Base-by-base conservation (phyloP, 2,888 invertebrate species). In the Digitonthophagus gazella region DNA sequence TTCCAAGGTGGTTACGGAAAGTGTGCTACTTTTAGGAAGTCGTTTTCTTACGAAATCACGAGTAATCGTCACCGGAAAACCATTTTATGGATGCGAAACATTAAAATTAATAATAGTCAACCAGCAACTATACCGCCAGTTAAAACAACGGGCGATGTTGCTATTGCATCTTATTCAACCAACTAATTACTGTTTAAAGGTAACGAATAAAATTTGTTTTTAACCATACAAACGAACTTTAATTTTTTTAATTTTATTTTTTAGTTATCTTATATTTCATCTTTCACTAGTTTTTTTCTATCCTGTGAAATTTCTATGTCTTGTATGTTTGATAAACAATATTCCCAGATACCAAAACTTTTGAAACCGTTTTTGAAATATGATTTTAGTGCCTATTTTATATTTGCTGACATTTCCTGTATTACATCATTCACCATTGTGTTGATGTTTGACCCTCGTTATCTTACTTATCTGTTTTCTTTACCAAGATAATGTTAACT, bases 11-110 rank as follows among this genome's bases (percentile, higher is more conserved):
- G 95, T 70, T 91, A 88, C 96, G 0, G 90, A 89, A 20, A 91
- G 95, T 71, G 93, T 96, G 0, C 85, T 98, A 28, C 98, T 93
- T 83, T 86, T 98, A 76, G 98, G 98, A 15, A 97, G 97, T 0
- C 93, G 96, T 1, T 84, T 86, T 67, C 73, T 82, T n/a, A 74
- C 77, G 63, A 79, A 78, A 72, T 78, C 86, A 0, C 83, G 89
- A 22, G 96, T 95, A 1, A 87, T 93, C 2, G 86, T 86, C 55
- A 91, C 93, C 0, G 84, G 86, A 11, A 86, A 88, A 19, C 90
- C 91, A 6, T 97, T 88, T 81, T 90, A 93, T 55, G 94, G 95
- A 90, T 96, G 61, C 87, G 85, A 66, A 91, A 93, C 78, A 85
- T 94, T 1, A 80, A 85, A 65, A 88, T 93, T 63, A 88, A 88